A percentile compares a stretch with the other conserved stretches of the same genome.
Evolutionary conservation across 2,113 vertebrate species (phyloP).

Genomic region (Apeltes quadracus): DNA sequence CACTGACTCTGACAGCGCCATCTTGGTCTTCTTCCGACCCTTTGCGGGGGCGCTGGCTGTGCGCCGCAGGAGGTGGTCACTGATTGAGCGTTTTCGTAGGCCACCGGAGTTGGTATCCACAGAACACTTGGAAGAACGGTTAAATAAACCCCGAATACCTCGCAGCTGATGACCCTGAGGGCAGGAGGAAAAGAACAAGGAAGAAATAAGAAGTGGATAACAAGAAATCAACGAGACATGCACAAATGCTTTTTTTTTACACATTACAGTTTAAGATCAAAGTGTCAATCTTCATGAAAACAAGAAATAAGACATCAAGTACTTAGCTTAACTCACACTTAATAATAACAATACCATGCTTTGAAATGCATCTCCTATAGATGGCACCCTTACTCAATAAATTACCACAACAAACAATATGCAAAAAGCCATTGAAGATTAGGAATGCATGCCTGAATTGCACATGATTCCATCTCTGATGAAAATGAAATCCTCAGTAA

Average conservation of each 20-base stretch:
- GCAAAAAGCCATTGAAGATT: conserved; percentile 30
- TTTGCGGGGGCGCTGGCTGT: conserved; percentile 96
- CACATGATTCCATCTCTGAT: conserved; percentile 18
- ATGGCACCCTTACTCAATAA: conserved; percentile 58
- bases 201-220: not conserved
- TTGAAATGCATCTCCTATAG: conserved; percentile 54
- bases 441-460: conserved; percentile 18
- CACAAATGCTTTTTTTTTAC: not conserved
- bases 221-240: not conserved
- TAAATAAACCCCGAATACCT: conserved; percentile 92
- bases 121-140: conserved; percentile 85
- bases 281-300: conserved; percentile 15
- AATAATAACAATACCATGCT: conserved; percentile 42
- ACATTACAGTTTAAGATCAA: conserved; percentile 3
- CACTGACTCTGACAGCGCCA: conserved; percentile 84
- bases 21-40: conserved; percentile 94
- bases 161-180: conserved; percentile 90
- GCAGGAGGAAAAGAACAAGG: conserved; percentile 1
- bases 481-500: not conserved
- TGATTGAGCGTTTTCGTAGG: conserved; percentile 88
- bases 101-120: conserved; percentile 81
- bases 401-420: conserved; percentile 21
- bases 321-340: conserved; percentile 3
- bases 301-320: conserved; percentile 8
- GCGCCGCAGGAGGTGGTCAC: conserved; percentile 90